Evolutionary conservation across 2,113 vertebrate species (phyloP), one percentile per base, ranked within the genome.

Genomic region (Channa argus): DNA sequence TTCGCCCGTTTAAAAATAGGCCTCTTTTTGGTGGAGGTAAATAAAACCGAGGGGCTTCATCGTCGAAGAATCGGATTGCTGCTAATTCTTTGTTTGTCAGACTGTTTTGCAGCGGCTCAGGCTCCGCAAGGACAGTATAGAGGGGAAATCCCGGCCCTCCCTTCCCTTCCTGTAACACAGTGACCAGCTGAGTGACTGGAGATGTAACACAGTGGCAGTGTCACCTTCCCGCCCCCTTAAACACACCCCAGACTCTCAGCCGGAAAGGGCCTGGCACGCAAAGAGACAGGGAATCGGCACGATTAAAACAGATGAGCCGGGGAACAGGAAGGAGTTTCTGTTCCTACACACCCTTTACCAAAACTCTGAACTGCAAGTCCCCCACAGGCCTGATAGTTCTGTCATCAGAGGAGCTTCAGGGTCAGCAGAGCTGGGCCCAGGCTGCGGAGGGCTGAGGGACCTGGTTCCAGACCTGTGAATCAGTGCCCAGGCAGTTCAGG

Each of bases 271-370:
- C 75, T 73, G 89, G 79, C 89, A 89, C 74, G 80, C 82, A 83
- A 71, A 15, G 79, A 80, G 76, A 58, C 58, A 2, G 37, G 34
- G 62, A 63, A 47, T 50, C 66, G 68, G 82, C 74, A 58, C 2
- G 13, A 72, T 82, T 41, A 55, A 76, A 88, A 70, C 70, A 34
- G 58, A 84, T 80, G 75, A 45, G 72, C 44, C 4, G 3, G 56
- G 61, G 80, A 83, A 83, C 84, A 86, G 88, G 88, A 89, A 88
- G 76, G 54, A 24, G 47, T 73, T 82, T 83, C 62, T 72, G 69
- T 68, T 65, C 43, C 9, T 56, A 59, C 71, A 77, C 77, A n/a
- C 82, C 83, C 85, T 77, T 47, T 71, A 75, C 53, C 49, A 45
- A 65, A 75, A 82, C 78, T 67, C 24, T 82, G 76, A 80, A 68